Base-by-base conservation (phyloP, 2,113 vertebrate genomes). In the Onychorhynchus coronatus region DNA sequence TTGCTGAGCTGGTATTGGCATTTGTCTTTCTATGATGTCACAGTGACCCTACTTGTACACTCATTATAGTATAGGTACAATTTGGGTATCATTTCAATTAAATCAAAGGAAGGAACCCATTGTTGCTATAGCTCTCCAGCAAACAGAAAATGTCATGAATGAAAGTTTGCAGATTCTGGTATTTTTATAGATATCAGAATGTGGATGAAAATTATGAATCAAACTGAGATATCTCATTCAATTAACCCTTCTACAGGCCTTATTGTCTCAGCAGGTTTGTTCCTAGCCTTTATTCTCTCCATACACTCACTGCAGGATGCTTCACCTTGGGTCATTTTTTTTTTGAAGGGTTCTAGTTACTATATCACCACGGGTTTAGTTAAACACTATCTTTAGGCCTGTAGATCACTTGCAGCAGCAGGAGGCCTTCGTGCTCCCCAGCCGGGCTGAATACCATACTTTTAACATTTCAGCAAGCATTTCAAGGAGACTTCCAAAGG, bases 401-500 rank as follows among this genome's bases (percentile, higher is more conserved):
- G 18, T 28, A 94, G 89, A 89, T 92, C 87, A 77, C 93, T 94
- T 72, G 37, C 7, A 63, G 41, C 66, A 53, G 83, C 79, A 72
- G 87, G 94, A 91, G 5, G 39, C 31, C 62, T 59, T 70, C 37
- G 66, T 1, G 1, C 20, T 95, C 65, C 44, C 79, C 53, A 83
- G 14, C 30, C 46, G 70, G 50, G 11, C 14, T 77, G 59, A 95
- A 87, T 35, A 59, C 21, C 27, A 11, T 62, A 30, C 59, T 89
- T 83, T 91, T 72, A 78, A 85, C 23, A 80, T 87, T 94, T 95
- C 66, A 74, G 33, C 21, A 80, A 86, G 71, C 11, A 27, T n/a
- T 87, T 94, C 87, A 96, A 97, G 93, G 93, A 94, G 89, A 93
- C 42, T 85, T 73, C 30, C 82, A 96, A 97, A 96, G 94, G 30